These are phyloP conservation scores for Patella ulyssiponensis DNA, from an alignment of 2,888 invertebrate genomes.

Conservation along the genomic window DNA sequence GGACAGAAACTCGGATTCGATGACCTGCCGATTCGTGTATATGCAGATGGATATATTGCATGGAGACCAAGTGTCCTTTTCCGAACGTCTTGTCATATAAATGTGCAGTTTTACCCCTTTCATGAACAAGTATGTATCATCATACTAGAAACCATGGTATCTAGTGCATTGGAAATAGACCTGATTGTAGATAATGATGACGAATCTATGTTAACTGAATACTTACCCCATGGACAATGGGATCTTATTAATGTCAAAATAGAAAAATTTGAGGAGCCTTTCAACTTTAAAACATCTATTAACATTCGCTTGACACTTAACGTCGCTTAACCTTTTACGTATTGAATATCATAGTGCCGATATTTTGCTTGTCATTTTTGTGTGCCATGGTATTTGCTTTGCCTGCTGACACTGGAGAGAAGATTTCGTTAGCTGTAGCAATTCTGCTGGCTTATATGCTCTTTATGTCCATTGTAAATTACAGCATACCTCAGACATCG, in stretches of 20 bases:
- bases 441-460: conserved; percentile 34
- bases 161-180: conserved; percentile 13
- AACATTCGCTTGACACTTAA: conserved; percentile 25
- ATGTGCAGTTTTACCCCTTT: conserved; percentile 34
- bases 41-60: conserved; percentile 11
- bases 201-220: conserved; percentile 15
- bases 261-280: background rate
- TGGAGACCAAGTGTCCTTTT: conserved; percentile 27
- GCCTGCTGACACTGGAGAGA: conserved; percentile 36
- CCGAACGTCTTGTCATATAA: conserved; percentile 34
- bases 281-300: background rate
- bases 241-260: conserved; percentile 19
- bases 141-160: conserved; percentile 4
- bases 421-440: conserved; percentile 30
- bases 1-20: conserved; percentile 23
- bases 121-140: conserved; percentile 30
- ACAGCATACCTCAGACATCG: conserved; percentile 33
- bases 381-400: conserved; percentile 34
- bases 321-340: conserved; percentile 31
- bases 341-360: conserved; percentile 35
- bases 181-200: background rate
- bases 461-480: conserved; percentile 34
- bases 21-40: conserved; percentile 18
- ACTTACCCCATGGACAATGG: conserved; percentile 32
- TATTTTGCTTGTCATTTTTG: conserved; percentile 29